These are phyloP conservation scores for Trididemnum miniatum DNA, from an alignment of 23 tunicate genomes.

Conservation along the genomic window DNA sequence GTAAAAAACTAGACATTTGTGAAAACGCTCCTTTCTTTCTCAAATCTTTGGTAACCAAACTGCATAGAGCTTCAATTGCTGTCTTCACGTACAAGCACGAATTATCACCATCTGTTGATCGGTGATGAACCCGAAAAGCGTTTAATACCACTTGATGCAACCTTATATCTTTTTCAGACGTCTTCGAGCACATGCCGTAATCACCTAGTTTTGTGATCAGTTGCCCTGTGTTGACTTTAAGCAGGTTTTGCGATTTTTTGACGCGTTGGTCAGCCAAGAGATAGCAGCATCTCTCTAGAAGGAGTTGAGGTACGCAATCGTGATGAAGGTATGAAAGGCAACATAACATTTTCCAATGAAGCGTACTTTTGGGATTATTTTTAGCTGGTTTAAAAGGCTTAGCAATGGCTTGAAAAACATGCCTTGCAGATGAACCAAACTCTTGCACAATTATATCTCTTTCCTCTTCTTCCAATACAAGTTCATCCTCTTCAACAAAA, in stretches of 20 bases:
- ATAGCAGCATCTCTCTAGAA: conserved; percentile 34
- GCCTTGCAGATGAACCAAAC: conserved; percentile 28
- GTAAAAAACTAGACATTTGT: too few species aligned
- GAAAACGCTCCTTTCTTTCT: too few species aligned
- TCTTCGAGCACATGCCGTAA: conserved; percentile 21
- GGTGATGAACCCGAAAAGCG: conserved; percentile 26
- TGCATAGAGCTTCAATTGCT: conserved; percentile 22
- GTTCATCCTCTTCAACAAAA: conserved; percentile 10
- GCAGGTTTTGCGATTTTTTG: background rate
- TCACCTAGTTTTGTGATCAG: conserved; percentile 25
- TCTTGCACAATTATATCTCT: background rate
- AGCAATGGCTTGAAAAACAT: conserved; percentile 49
- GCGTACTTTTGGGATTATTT: background rate
- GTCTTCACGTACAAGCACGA: background rate
- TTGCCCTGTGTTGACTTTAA: conserved; percentile 8
- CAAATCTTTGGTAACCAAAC: conserved; percentile 44
- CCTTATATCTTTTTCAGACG: conserved; percentile 12
- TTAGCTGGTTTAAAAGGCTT: conserved; percentile 18
- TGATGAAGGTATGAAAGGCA: conserved; percentile 57
- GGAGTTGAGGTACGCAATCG: conserved; percentile 19
- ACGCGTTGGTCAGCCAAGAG: background rate
- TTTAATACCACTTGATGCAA: conserved; percentile 51
- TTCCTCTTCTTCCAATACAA: background rate
- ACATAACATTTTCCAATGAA: conserved; percentile 42
- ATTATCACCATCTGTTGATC: background rate